A percentile compares a stretch with the other conserved stretches of the same genome.
Conservation (phyloP, 2,888 invertebrate species). For the Lepetodrilus schrolli region DNA sequence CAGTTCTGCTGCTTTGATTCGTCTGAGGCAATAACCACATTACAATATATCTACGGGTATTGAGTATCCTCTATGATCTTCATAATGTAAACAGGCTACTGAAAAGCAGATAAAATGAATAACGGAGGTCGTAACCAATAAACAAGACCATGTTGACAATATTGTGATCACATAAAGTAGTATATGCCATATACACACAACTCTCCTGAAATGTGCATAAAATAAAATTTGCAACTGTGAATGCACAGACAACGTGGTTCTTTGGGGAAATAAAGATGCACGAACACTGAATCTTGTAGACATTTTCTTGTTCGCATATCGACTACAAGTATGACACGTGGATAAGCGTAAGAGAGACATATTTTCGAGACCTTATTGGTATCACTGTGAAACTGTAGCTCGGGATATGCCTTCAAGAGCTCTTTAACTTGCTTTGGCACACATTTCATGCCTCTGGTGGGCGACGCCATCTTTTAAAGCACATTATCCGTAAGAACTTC, state of each 20-base stretch:
- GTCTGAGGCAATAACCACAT: background rate
- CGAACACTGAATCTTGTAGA: too few species aligned
- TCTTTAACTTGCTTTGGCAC: conserved; percentile 38
- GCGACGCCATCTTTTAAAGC: conserved; percentile 36
- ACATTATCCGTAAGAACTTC: conserved; percentile 37
- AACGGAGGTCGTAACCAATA: too few species aligned
- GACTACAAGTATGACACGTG: background rate
- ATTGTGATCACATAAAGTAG: too few species aligned
- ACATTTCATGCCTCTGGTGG: conserved; percentile 31
- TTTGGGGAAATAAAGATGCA: too few species aligned
- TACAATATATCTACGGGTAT: background rate
- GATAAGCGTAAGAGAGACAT: background rate
- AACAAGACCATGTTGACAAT: too few species aligned
- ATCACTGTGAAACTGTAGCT: conserved; percentile 36
- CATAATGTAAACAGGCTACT: too few species aligned
- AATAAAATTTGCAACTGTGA: too few species aligned
- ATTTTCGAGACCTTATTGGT: conserved; percentile 41
- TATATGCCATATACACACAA: too few species aligned
- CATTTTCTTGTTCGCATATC: too few species aligned
- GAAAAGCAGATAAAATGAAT: too few species aligned
- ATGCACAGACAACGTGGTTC: too few species aligned
- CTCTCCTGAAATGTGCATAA: too few species aligned
- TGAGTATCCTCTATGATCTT: background rate
- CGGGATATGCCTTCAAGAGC: conserved; percentile 40
- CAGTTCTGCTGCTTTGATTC: background rate